Conservation (phyloP, 2,797 vertebrate genomes). For the Erithacus rubecula region DNA sequence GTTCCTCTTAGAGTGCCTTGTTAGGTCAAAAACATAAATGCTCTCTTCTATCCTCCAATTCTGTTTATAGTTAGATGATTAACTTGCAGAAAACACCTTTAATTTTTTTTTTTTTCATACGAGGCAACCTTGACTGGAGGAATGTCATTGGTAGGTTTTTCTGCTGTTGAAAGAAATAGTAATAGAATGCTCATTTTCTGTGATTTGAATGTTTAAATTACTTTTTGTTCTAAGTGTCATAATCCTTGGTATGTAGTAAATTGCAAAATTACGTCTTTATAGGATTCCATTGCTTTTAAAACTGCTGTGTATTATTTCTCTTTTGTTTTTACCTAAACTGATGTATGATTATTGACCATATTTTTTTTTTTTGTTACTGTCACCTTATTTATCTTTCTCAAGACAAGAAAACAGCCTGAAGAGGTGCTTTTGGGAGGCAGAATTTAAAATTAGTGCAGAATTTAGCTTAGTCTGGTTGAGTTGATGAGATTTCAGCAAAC, state of each 20-base stretch:
- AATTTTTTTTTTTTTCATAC: not conserved
- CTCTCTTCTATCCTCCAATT: not conserved
- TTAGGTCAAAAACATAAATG: not conserved
- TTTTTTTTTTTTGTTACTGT: not conserved
- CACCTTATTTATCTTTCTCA: not conserved
- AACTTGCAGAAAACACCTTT: not conserved
- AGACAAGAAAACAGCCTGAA: not conserved
- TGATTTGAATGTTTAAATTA: conserved; percentile 15
- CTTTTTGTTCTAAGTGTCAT: not conserved
- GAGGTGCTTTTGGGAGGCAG: not conserved
- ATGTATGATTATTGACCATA: not conserved
- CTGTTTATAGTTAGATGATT: not conserved
- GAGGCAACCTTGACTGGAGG: not conserved
- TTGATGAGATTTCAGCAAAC: not conserved
- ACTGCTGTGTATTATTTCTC: not conserved
- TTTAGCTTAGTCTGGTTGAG: not conserved
- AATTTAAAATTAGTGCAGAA: not conserved
- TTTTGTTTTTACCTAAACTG: not conserved
- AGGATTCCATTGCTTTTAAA: not conserved
- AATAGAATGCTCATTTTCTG: not conserved
- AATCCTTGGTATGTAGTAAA: not conserved
- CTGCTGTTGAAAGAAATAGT: conserved; percentile 3
- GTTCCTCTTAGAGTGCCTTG: not conserved
- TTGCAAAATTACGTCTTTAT: not conserved
- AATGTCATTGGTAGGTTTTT: conserved; percentile 8